Evolutionary conservation across 2,888 invertebrate genomes (phyloP).

Genomic region (Taphrorychus bicolor): DNA sequence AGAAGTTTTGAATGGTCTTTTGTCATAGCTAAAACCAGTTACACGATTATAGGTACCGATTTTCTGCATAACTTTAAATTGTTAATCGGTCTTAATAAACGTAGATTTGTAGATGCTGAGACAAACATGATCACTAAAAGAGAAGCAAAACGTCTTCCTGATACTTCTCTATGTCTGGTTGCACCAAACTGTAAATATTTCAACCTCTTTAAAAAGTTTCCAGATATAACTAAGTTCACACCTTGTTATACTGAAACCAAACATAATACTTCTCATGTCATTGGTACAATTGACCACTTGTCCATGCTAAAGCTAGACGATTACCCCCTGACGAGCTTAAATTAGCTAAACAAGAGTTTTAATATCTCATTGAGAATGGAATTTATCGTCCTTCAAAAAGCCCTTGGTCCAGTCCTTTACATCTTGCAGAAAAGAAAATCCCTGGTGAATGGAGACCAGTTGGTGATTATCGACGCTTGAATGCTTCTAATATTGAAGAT

Average conservation of each 20-base stretch:
- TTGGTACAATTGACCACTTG: not conserved
- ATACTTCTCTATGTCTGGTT: too few relatives aligned
- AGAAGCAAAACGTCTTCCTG: not conserved
- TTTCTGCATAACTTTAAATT: not conserved
- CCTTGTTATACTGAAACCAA: not conserved
- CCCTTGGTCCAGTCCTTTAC: conserved; percentile 14
- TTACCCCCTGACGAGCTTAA: conserved; percentile 11
- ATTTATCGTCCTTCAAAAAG: conserved; percentile 9
- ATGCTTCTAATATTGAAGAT: not conserved
- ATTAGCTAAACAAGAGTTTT: conserved; percentile 14
- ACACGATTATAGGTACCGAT: not conserved
- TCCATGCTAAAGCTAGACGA: conserved; percentile 5
- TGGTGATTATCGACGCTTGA: conserved; percentile 15
- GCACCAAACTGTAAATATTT: not conserved
- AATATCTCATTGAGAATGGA: conserved; percentile 1
- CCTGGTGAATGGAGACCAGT: conserved; percentile 19
- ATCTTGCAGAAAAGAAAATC: not conserved
- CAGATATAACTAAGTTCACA: not conserved
- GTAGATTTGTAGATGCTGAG: not conserved
- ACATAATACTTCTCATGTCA: conserved; percentile 5
- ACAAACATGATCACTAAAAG: not conserved
- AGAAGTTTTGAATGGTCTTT: not conserved
- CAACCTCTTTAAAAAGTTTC: not conserved
- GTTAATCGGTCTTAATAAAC: too few relatives aligned
- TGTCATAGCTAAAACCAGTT: not conserved